Conservation (phyloP, 1,140 invertebrate genomes). For the Hycleus cichorii region DNA sequence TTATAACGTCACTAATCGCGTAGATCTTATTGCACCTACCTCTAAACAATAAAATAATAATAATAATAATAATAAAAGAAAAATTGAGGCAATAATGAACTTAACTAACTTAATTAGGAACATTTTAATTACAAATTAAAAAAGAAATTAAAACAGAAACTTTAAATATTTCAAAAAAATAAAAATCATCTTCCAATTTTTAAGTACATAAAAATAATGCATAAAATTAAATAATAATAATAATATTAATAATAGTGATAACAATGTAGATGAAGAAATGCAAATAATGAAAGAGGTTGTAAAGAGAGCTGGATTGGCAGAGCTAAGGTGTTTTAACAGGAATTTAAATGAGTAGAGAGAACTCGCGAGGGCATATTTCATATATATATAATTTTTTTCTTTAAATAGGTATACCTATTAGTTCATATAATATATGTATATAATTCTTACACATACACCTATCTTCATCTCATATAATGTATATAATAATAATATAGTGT, state of each 20-base stretch:
- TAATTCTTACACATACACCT: constrained; percentile 32
- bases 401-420: constrained; percentile 26
- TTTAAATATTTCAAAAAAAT: constrained; percentile 26
- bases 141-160: constrained; percentile 6
- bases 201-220: constrained; percentile 17
- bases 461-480: constrained; percentile 18
- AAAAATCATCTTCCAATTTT: constrained; percentile 16
- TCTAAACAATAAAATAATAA: constrained; percentile 35
- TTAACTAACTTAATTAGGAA: constrained; percentile 34
- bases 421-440: constrained; percentile 20
- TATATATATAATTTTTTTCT: background rate
- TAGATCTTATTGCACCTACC: constrained; percentile 41
- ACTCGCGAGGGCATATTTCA: constrained; percentile 7
- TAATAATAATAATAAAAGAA: constrained; percentile 7
- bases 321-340: background rate
- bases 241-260: constrained; percentile 7
- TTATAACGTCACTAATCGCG: constrained; percentile 33
- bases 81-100: constrained; percentile 1
- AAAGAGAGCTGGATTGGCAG: too few relatives aligned
- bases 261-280: constrained; percentile 20
- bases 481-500: constrained; percentile 31
- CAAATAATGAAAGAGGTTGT: constrained; percentile 22
- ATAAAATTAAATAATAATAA: background rate
- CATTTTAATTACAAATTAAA: constrained; percentile 30
- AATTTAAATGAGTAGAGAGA: background rate